Evolutionary conservation across 1,140 invertebrate genomes (phyloP).

Genomic region (Popillia japonica): DNA sequence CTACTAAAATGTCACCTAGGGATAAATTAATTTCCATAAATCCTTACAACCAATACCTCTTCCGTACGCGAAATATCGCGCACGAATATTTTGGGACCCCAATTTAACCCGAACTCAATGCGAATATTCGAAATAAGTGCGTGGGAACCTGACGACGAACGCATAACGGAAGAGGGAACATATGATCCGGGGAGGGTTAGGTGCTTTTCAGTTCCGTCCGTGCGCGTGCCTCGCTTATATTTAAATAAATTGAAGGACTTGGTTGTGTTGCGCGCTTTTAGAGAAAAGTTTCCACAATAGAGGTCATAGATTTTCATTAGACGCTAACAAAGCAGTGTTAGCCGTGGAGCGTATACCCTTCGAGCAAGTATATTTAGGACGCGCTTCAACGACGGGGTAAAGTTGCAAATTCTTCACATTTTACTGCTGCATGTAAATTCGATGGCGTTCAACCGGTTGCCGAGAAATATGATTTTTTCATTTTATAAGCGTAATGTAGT

Average conservation of each 20-base stretch:
- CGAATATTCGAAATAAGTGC: not conserved
- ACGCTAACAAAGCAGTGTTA: slow-evolving; percentile 39
- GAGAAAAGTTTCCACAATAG: slow-evolving; percentile 42
- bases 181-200: slow-evolving; percentile 1
- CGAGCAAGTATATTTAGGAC: slow-evolving; percentile 26
- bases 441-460: not conserved
- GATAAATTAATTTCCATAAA: not conserved
- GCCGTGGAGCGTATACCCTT: slow-evolving; percentile 24
- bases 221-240: slow-evolving; percentile 22
- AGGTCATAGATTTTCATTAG: slow-evolving; percentile 43
- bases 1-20: not conserved
- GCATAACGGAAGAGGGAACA: not conserved
- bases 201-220: not conserved
- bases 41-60: not conserved
- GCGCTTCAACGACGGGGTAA: not conserved
- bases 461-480: not conserved
- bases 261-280: slow-evolving; percentile 29
- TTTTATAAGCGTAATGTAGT: not conserved
- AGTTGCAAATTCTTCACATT: slow-evolving; percentile 5
- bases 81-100: not conserved
- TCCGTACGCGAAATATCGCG: not conserved
- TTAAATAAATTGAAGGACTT: slow-evolving; percentile 17
- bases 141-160: not conserved
- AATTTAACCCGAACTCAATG: slow-evolving; percentile 1
- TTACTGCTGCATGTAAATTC: not conserved